Percentiles rank a stretch among this genome's conserved stretches.
These are phyloP conservation scores for Sphaerophoria rueppellii DNA, from an alignment of 2,888 invertebrate genomes.

Conservation along the genomic window DNA sequence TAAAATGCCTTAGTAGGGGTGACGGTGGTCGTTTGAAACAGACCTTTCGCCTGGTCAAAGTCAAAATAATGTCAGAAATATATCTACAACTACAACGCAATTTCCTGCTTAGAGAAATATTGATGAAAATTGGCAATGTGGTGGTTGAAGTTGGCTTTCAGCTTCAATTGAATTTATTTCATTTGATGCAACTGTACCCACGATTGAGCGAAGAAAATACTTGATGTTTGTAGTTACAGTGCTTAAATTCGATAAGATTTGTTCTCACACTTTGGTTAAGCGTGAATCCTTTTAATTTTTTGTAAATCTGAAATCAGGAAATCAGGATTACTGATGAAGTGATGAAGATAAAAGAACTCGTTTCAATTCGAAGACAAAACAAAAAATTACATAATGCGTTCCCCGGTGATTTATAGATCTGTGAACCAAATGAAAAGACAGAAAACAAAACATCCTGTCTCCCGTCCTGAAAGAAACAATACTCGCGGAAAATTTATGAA, in stretches of 20 bases:
- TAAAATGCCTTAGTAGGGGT: not conserved
- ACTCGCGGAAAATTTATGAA: constrained; percentile 57
- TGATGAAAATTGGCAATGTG: too few relatives aligned
- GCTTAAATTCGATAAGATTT: too few relatives aligned
- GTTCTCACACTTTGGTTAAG: too few relatives aligned
- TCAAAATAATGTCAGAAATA: constrained; percentile 17
- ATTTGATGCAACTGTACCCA: too few relatives aligned
- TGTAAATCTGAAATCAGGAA: not conserved
- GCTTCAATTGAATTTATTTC: too few relatives aligned
- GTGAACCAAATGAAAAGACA: constrained; percentile 24
- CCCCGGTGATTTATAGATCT: constrained; percentile 60
- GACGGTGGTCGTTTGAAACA: not conserved
- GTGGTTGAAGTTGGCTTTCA: too few relatives aligned
- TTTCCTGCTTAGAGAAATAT: not conserved
- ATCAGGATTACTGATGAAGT: not conserved
- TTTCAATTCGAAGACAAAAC: not conserved
- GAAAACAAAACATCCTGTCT: not conserved
- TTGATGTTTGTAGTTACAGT: too few relatives aligned
- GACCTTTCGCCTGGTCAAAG: constrained; percentile 7
- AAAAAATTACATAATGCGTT: constrained; percentile 9
- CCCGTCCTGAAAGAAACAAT: constrained; percentile 21
- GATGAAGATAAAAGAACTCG: constrained; percentile 21
- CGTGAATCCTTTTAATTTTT: not conserved
- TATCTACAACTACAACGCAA: constrained; percentile 21
- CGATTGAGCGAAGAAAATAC: too few relatives aligned